Evolutionary conservation across 92 coral and sea anemone species (phyloP).

Genomic region (Parazoanthus atlanticus): DNA sequence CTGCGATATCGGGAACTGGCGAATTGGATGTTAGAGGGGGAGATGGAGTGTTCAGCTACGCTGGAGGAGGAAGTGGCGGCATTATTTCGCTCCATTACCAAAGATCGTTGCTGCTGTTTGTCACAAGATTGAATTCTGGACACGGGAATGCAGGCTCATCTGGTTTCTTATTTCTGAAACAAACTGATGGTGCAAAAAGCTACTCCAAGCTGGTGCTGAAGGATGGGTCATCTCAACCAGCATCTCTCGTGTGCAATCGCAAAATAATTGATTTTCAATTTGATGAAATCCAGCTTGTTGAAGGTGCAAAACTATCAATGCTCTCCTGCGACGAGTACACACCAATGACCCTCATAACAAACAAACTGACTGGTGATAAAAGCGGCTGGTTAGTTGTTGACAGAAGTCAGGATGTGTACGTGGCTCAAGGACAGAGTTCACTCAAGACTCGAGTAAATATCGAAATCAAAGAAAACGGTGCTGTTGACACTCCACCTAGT

Average conservation of each 20-base stretch:
- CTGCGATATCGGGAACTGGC: conserved; percentile 56
- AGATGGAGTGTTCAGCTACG: conserved; percentile 40
- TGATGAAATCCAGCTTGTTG: conserved; percentile 52
- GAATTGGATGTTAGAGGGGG: conserved; percentile 66
- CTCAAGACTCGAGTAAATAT: conserved; percentile 36
- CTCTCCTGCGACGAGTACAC: conserved; percentile 53
- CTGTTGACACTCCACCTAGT: conserved; percentile 51
- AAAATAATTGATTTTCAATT: conserved; percentile 53
- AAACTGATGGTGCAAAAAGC: not conserved
- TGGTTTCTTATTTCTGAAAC: conserved; percentile 50
- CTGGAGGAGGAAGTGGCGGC: conserved; percentile 82
- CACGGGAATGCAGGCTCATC: conserved; percentile 53
- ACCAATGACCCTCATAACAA: conserved; percentile 59
- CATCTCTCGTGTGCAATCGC: conserved; percentile 53
- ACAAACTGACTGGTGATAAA: conserved; percentile 56
- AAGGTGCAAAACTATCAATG: conserved; percentile 59
- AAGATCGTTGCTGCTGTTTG: conserved; percentile 39
- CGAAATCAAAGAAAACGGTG: conserved; percentile 51
- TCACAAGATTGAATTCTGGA: conserved; percentile 51
- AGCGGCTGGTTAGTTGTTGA: conserved; percentile 47
- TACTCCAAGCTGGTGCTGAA: conserved; percentile 55
- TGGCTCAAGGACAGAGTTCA: conserved; percentile 24
- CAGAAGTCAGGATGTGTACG: conserved; percentile 59
- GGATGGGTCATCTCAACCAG: conserved; percentile 38
- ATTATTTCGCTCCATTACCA: conserved; percentile 62